Percentiles rank a stretch among this genome's conserved stretches.
Evolutionary conservation across 2,113 vertebrate genomes (phyloP).

Genomic region (Rhinopomastus cyanomelas): DNA sequence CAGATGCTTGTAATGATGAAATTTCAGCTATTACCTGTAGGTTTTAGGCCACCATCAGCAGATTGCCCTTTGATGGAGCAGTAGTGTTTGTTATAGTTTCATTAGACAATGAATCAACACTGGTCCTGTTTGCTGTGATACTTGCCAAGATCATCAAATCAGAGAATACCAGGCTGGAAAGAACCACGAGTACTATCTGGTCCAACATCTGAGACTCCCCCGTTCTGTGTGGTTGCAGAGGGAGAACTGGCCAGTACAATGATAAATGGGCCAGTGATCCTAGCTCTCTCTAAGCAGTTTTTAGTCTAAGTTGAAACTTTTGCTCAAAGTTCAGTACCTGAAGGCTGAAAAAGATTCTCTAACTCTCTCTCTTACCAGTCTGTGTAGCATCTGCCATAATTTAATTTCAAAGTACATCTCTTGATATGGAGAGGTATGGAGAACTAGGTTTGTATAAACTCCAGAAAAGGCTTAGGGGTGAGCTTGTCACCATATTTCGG

Average conservation of each 20-base stretch:
- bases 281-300: neutral
- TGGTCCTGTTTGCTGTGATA: neutral
- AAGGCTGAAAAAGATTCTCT: neutral
- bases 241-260: neutral
- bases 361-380: neutral
- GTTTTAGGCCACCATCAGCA: neutral
- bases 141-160: neutral
- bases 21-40: neutral
- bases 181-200: no score
- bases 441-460: no score
- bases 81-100: neutral
- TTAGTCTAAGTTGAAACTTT: neutral
- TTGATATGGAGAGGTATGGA: no score
- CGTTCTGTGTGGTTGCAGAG: neutral
- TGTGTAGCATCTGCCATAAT: rapidly evolving
- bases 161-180: no score
- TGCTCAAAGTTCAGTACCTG: neutral
- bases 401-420: neutral
- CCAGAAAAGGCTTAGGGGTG: no score
- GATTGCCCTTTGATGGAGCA: neutral
- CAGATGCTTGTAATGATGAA: neutral
- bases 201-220: neutral
- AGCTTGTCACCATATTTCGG: no score
- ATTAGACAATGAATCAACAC: neutral
- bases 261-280: slow-evolving; percentile 7